Conservation (phyloP, 2,113 vertebrate genomes). For the Cynoglossus semilaevis region DNA sequence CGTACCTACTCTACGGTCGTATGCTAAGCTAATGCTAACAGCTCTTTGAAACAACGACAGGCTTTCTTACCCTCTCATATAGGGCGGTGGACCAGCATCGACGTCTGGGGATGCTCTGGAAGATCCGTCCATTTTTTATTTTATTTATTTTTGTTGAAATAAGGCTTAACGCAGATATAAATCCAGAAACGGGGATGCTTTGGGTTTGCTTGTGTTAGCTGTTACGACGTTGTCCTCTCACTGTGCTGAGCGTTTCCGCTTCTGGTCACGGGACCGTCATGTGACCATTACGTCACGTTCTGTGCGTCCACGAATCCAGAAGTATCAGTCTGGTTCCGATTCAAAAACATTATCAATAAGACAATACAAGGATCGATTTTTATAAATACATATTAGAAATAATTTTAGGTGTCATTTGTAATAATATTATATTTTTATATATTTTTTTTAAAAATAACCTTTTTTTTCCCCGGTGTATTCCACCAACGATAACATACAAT, state of each 20-base stretch:
- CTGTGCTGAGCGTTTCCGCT: not conserved
- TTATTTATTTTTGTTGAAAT: too few relatives aligned
- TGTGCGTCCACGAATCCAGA: slow-evolving; percentile 32
- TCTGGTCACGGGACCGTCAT: slow-evolving; percentile 52
- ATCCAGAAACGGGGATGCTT: accelerated
- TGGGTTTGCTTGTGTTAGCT: not conserved
- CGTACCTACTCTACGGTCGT: too few relatives aligned
- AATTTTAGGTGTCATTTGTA: too few relatives aligned
- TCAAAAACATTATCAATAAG: too few relatives aligned
- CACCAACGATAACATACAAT: too few relatives aligned
- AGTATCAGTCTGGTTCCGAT: not conserved
- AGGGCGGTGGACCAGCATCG: slow-evolving; percentile 44
- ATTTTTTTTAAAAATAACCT: too few relatives aligned
- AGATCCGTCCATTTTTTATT: slow-evolving; percentile 64
- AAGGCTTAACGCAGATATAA: not conserved
- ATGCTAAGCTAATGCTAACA: slow-evolving; percentile 16
- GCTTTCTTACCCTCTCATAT: slow-evolving; percentile 67
- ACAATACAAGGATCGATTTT: too few relatives aligned
- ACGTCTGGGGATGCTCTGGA: slow-evolving; percentile 51
- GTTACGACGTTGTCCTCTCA: not conserved
- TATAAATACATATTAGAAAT: too few relatives aligned
- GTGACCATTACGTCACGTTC: slow-evolving; percentile 43
- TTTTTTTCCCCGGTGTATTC: too few relatives aligned
- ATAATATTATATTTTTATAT: too few relatives aligned
- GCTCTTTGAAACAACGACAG: not conserved